Evolutionary conservation across 2,797 vertebrate genomes (phyloP).

Genomic region (Halcyon chelicuti): DNA sequence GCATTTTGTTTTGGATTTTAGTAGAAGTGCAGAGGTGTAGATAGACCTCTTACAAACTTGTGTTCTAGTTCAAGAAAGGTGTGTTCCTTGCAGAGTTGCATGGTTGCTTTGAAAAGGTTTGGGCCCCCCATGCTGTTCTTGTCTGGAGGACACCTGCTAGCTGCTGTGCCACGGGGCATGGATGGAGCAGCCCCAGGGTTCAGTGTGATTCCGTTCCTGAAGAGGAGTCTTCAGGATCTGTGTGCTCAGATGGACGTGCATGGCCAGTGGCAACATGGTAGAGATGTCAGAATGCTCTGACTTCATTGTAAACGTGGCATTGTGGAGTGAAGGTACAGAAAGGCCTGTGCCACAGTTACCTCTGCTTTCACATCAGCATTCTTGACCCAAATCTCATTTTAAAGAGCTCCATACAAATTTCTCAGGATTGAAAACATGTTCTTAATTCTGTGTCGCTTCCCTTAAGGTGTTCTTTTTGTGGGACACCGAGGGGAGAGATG

Average conservation of each 20-base stretch:
- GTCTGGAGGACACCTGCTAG: not conserved
- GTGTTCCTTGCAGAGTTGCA: not conserved
- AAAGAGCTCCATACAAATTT: not conserved
- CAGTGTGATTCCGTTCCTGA: not conserved
- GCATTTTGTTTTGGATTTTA: not conserved
- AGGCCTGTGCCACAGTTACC: not conserved
- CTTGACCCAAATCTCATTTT: not conserved
- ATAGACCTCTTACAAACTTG: not conserved
- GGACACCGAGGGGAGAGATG: not conserved
- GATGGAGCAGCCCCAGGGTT: not conserved
- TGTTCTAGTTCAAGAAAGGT: not conserved
- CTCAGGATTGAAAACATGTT: not conserved
- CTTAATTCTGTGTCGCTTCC: not conserved
- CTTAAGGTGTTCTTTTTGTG: not conserved
- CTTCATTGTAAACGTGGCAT: accelerated
- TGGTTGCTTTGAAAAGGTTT: not conserved
- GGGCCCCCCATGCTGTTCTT: not conserved
- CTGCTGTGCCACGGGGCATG: not conserved
- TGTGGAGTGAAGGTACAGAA: not conserved
- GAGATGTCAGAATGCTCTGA: not conserved
- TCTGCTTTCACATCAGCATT: accelerated
- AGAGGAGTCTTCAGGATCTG: not conserved
- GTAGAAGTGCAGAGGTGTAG: not conserved
- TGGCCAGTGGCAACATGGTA: accelerated
- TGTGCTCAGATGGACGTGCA: accelerated